Conservation (phyloP, 2,888 invertebrate genomes). For the Cecidostiba fungosa region DNA sequence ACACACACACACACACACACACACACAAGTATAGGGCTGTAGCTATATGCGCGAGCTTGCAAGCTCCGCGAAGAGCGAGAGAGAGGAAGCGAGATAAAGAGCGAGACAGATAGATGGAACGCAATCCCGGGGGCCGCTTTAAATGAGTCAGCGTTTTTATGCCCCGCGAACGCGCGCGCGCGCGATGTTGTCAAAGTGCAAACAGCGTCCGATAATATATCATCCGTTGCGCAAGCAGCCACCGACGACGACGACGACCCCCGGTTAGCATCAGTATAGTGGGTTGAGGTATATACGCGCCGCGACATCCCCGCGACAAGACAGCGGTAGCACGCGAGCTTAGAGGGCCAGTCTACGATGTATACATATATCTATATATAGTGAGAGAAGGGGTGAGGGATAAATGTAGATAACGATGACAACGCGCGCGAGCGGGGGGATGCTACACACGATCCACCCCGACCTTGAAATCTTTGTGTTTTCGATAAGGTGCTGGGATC, state of each 20-base stretch:
- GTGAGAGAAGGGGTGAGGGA: conserved; percentile 35
- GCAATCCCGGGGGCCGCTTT: conserved; percentile 80
- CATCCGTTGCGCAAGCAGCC: conserved; percentile 71
- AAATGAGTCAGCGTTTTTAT: conserved; percentile 81
- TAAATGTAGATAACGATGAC: conserved; percentile 58
- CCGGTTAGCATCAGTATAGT: not conserved
- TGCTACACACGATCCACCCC: not conserved
- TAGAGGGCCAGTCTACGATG: conserved; percentile 39
- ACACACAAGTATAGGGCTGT: not conserved
- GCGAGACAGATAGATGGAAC: conserved; percentile 66
- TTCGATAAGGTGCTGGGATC: not conserved
- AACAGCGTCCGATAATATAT: conserved; percentile 80
- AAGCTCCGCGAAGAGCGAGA: conserved; percentile 24
- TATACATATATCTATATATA: not conserved
- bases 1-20: no score
- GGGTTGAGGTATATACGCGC: not conserved
- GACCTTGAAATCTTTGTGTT: conserved; percentile 55
- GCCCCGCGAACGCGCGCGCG: conserved; percentile 67
- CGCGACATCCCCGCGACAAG: conserved; percentile 22
- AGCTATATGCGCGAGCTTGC: conserved; percentile 43
- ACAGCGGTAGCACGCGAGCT: conserved; percentile 6
- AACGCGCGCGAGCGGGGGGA: conserved; percentile 48
- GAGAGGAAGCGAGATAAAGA: conserved; percentile 65
- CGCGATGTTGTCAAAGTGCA: conserved; percentile 80
- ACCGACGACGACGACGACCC: not conserved